Percentiles rank a stretch among this genome's conserved stretches.
phyloP scores from a whole-genome alignment of 2,113 vertebrate genomes.

The Epinephelus moara region DNA sequence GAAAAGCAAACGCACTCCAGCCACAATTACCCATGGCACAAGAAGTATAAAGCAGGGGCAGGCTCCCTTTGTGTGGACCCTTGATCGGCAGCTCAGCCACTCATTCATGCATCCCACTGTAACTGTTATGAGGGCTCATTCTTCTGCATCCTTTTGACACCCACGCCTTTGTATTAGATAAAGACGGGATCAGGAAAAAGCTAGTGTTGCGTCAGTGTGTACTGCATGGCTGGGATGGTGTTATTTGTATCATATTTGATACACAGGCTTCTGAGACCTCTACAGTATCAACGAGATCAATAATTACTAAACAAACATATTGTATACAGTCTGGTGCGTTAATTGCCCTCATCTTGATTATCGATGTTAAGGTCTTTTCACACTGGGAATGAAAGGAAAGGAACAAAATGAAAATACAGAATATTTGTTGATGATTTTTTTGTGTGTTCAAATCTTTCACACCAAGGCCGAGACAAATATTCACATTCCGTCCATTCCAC shows the following conservation, averaged over 20 bases:
- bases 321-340: too few relatives aligned
- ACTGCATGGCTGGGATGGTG: neutral
- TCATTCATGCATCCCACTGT: neutral
- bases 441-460: too few relatives aligned
- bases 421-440: too few relatives aligned
- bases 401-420: too few relatives aligned
- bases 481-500: too few relatives aligned
- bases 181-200: neutral
- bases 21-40: neutral
- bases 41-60: neutral
- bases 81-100: neutral
- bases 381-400: too few relatives aligned
- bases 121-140: neutral
- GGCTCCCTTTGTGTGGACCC: neutral
- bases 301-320: neutral
- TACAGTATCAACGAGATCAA: neutral
- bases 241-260: neutral
- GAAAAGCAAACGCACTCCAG: constrained; percentile 7
- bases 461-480: too few relatives aligned
- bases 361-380: too few relatives aligned
- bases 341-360: too few relatives aligned
- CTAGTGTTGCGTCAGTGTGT: neutral
- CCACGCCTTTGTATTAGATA: neutral
- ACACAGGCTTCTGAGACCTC: neutral
- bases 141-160: neutral